Percentiles rank a stretch among this genome's conserved stretches.
Conservation (phyloP, 2,113 vertebrate species). For the Perognathus longimembris region DNA sequence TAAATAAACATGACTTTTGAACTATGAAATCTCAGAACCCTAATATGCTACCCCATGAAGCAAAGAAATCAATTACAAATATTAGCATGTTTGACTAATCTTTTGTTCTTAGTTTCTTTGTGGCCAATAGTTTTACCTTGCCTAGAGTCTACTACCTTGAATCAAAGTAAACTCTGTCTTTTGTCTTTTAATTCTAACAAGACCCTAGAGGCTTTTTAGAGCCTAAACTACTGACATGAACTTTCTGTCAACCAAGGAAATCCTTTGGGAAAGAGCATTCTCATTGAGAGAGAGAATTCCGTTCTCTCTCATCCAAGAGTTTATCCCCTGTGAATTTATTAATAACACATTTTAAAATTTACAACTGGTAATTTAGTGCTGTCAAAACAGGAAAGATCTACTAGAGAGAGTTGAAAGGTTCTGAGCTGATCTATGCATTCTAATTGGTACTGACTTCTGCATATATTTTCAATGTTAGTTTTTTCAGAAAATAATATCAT, state of each 20-base stretch:
- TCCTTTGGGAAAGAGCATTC: neutral
- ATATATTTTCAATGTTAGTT: neutral
- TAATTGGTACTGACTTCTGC: neutral
- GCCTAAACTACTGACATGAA: neutral
- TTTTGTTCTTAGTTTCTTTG: neutral
- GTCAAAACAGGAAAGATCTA: neutral
- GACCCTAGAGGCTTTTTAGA: neutral
- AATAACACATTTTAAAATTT: neutral
- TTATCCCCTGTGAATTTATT: neutral
- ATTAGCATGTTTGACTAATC: constrained; percentile 15
- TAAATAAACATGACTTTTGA: constrained; percentile 18
- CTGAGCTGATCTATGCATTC: neutral
- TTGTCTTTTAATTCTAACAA: constrained; percentile 18
- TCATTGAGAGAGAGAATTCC: neutral
- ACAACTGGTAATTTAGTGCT: neutral
- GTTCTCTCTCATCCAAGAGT: neutral
- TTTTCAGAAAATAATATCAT: constrained; percentile 27
- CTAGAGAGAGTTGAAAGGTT: neutral
- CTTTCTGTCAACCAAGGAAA: constrained; percentile 1
- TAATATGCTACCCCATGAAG: neutral
- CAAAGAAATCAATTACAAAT: constrained; percentile 19
- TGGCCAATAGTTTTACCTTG: neutral
- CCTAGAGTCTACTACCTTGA: neutral
- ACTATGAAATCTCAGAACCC: neutral
- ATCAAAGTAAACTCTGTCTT: neutral